Percentiles rank a stretch among this genome's conserved stretches.
These are phyloP conservation scores for Lepidocolaptes lacrymiger DNA, from an alignment of 2,797 vertebrate genomes.

Conservation along the genomic window DNA sequence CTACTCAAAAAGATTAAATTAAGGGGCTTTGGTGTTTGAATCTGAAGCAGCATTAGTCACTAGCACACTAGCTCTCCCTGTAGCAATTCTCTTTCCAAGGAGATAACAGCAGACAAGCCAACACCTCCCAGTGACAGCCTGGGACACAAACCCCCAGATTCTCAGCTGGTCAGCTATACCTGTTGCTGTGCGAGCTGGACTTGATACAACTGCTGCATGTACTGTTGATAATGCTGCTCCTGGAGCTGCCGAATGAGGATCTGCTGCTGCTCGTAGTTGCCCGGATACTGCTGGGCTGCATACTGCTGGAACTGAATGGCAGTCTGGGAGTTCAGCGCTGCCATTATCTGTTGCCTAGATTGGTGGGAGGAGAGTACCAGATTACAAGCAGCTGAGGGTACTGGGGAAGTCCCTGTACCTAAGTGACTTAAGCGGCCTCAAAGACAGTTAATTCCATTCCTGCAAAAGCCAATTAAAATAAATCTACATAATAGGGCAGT, in stretches of 20 bases:
- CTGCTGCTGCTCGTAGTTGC: constrained; percentile 95
- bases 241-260: constrained; percentile 97
- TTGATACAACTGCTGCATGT: constrained; percentile 99
- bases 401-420: neutral
- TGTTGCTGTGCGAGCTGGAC: constrained; percentile 98
- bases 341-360: constrained; percentile 98
- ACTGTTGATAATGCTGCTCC: constrained; percentile 99
- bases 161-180: constrained; percentile 75
- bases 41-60: neutral
- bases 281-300: constrained; percentile 96
- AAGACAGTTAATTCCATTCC: neutral
- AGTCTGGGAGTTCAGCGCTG: constrained; percentile 96
- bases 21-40: neutral
- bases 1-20: neutral
- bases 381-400: neutral
- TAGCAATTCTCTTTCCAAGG: neutral
- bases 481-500: neutral
- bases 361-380: constrained; percentile 10
- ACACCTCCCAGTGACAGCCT: neutral
- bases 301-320: constrained; percentile 99
- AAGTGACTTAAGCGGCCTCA: neutral
- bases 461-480: neutral
- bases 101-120: neutral
- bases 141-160: neutral
- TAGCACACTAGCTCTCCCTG: neutral